A percentile compares a stretch with the other conserved stretches of the same genome.
Conservation (phyloP, 2,888 invertebrate genomes). For the Perizoma flavofasciatum region DNA sequence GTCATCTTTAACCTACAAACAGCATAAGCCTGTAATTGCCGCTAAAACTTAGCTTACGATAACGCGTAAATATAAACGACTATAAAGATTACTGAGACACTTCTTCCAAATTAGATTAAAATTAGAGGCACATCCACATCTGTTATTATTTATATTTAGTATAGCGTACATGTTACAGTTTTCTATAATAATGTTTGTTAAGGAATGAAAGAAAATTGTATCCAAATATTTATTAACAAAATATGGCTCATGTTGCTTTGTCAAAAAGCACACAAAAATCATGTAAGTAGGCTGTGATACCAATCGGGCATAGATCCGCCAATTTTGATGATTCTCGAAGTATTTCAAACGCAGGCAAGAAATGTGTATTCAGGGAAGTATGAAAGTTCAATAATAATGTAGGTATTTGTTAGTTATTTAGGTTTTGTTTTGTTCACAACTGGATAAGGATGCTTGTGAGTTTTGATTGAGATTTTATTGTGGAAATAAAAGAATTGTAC, state of each 20-base stretch:
- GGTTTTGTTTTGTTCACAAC: conserved; percentile 71
- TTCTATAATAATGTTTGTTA: background rate
- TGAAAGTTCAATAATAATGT: conserved; percentile 52
- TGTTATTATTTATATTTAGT: conserved; percentile 1
- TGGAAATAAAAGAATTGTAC: conserved; percentile 76
- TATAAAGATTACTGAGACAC: conserved; percentile 16
- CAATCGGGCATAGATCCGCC: conserved; percentile 47
- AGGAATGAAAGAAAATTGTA: background rate
- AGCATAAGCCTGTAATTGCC: background rate
- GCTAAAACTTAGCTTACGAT: conserved; percentile 2
- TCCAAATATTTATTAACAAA: too few relatives aligned
- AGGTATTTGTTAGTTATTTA: conserved; percentile 66
- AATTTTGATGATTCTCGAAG: conserved; percentile 36
- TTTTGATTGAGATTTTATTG: conserved; percentile 80
- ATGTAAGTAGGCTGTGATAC: conserved; percentile 48
- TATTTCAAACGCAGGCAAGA: conserved; percentile 3
- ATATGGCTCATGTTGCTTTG: background rate
- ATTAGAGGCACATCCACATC: conserved; percentile 11
- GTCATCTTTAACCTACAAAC: background rate
- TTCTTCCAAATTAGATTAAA: conserved; percentile 13
- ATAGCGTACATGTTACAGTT: background rate
- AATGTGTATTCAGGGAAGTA: conserved; percentile 22
- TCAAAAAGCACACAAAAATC: conserved; percentile 19
- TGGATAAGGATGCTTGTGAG: conserved; percentile 72
- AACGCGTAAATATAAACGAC: conserved; percentile 3